phyloP scores from a whole-genome alignment of 2,797 vertebrate genomes.

The Astyanax mexicanus region DNA sequence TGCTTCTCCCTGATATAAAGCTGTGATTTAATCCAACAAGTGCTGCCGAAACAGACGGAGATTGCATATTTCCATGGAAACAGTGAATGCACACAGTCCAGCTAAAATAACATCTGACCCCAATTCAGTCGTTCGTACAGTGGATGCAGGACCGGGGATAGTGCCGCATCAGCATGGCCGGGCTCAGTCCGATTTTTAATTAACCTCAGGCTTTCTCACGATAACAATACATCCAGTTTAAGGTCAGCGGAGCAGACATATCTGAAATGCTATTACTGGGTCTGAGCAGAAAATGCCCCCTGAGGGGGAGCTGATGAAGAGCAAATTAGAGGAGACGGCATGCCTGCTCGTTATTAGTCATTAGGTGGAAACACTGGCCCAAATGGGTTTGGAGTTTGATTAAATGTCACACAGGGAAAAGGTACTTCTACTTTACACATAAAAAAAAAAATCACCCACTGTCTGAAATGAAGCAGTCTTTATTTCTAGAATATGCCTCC shows the following conservation, averaged over 20 bases:
- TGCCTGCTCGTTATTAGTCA: neutral
- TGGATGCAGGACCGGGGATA: slow-evolving; percentile 19
- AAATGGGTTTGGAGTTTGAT: slow-evolving; percentile 16
- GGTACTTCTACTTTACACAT: neutral
- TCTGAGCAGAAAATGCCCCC: neutral
- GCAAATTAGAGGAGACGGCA: slow-evolving; percentile 2
- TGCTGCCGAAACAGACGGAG: slow-evolving; percentile 7
- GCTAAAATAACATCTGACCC: slow-evolving; percentile 21
- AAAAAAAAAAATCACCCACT: neutral
- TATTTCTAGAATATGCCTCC: slow-evolving; percentile 27
- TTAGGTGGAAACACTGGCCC: slow-evolving; percentile 1
- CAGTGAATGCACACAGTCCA: slow-evolving; percentile 9
- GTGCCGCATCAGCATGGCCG: slow-evolving; percentile 20
- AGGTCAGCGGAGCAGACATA: slow-evolving; percentile 28
- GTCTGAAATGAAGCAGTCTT: neutral
- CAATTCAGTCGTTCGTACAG: slow-evolving; percentile 31
- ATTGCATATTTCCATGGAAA: slow-evolving; percentile 22
- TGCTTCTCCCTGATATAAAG: slow-evolving; percentile 11
- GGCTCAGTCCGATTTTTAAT: slow-evolving; percentile 34
- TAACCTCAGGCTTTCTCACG: slow-evolving; percentile 19
- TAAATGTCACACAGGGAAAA: neutral
- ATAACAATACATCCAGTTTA: slow-evolving; percentile 30
- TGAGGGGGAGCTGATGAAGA: slow-evolving; percentile 19
- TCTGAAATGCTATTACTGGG: slow-evolving; percentile 32
- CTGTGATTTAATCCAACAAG: neutral